These are phyloP conservation scores for Leptoteleia sp. DNA, from an alignment of 1,140 invertebrate species.

Conservation along the genomic window DNA sequence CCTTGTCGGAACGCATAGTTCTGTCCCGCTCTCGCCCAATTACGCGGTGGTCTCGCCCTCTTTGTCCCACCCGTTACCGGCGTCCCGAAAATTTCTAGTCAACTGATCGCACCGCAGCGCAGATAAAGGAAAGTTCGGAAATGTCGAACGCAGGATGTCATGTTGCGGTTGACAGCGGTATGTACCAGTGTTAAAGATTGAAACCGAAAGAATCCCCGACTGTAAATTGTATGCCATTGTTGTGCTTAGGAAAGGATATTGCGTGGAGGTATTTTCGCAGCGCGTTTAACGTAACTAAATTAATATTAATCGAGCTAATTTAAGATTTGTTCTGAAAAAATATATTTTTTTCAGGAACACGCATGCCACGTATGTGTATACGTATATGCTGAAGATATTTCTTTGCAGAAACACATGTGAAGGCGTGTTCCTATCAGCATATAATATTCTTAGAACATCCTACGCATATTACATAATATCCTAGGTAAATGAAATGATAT, in stretches of 20 bases:
- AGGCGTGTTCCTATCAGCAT: no score
- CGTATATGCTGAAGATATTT: no score
- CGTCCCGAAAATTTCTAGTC: constrained; percentile 39
- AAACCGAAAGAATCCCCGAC: constrained; percentile 29
- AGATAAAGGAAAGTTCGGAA: constrained; percentile 55
- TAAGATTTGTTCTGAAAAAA: constrained; percentile 1
- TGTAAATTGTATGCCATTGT: constrained; percentile 36
- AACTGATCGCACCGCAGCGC: constrained; percentile 31
- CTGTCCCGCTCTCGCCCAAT: no score
- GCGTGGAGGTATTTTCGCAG: not conserved
- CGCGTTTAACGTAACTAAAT: constrained; percentile 1
- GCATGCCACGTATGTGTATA: no score
- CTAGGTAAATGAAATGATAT: no score
- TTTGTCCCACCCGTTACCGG: not conserved
- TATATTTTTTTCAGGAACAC: no score
- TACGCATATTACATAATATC: no score
- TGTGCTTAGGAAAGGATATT: constrained; percentile 2
- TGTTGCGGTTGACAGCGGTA: constrained; percentile 53
- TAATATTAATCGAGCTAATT: constrained; percentile 1
- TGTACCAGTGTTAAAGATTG: constrained; percentile 43
- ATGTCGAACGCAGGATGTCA: constrained; percentile 59
- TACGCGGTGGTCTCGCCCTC: not conserved
- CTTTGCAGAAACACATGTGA: no score
- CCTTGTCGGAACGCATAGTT: not conserved
- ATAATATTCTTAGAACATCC: no score